Percentiles rank a stretch among this genome's conserved stretches.
Conservation (phyloP, 2,888 invertebrate genomes). For the Chaetoderma sp. region DNA sequence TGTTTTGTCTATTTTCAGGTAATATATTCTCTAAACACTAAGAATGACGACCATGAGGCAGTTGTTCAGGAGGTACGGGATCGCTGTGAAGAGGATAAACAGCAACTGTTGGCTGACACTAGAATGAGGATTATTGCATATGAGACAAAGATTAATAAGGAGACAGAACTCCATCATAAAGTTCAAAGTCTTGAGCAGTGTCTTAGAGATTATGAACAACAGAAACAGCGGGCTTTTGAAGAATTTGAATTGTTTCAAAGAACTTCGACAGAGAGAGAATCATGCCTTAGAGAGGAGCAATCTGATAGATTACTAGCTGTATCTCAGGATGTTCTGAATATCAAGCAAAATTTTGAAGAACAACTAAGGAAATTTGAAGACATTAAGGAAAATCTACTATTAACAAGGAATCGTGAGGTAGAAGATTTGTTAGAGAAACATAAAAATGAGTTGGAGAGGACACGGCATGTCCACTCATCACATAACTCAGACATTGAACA, state of each 20-base stretch:
- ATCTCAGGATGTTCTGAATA: slow-evolving; percentile 58
- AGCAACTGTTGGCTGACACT: slow-evolving; percentile 62
- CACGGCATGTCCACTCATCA: slow-evolving; percentile 43
- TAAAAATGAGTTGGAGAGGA: slow-evolving; percentile 54
- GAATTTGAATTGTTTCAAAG: slow-evolving; percentile 57
- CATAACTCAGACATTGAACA: slow-evolving; percentile 53
- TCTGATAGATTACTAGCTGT: slow-evolving; percentile 55
- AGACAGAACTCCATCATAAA: slow-evolving; percentile 45
- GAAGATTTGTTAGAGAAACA: slow-evolving; percentile 53
- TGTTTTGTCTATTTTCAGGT: slow-evolving; percentile 59
- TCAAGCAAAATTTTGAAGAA: slow-evolving; percentile 63
- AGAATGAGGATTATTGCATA: slow-evolving; percentile 57
- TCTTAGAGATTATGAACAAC: slow-evolving; percentile 51
- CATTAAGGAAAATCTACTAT: slow-evolving; percentile 50
- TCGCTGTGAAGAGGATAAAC: slow-evolving; percentile 66
- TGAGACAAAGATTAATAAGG: slow-evolving; percentile 50
- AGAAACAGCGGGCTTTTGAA: slow-evolving; percentile 46
- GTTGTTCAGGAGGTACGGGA: slow-evolving; percentile 61
- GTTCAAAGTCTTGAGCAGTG: slow-evolving; percentile 52
- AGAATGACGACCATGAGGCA: slow-evolving; percentile 68
- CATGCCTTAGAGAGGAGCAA: slow-evolving; percentile 53
- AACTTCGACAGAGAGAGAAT: slow-evolving; percentile 51
- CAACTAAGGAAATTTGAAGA: slow-evolving; percentile 53
- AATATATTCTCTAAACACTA: slow-evolving; percentile 69
- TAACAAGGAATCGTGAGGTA: slow-evolving; percentile 51